Evolutionary conservation across 2,888 invertebrate species (phyloP).

Genomic region (Drosophila stalkeri): DNA sequence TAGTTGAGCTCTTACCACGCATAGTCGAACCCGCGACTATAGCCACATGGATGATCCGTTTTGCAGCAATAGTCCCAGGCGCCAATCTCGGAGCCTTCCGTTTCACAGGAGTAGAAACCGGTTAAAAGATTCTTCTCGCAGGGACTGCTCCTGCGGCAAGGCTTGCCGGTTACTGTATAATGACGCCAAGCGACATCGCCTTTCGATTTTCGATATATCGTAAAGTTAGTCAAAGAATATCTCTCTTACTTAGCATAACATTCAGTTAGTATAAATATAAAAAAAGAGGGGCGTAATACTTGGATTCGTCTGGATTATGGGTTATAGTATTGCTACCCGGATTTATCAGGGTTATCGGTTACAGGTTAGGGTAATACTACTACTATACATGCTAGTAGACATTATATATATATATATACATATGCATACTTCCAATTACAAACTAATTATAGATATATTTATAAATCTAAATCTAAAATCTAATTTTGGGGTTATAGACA

Average conservation of each 20-base stretch:
- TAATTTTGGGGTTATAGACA: slow-evolving; percentile 33
- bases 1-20: slow-evolving; percentile 88
- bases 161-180: slow-evolving; percentile 93
- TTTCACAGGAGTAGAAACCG: slow-evolving; percentile 94
- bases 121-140: slow-evolving; percentile 91
- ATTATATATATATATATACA: slow-evolving; percentile 30
- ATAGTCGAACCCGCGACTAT: slow-evolving; percentile 92
- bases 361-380: slow-evolving; percentile 23
- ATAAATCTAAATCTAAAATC: slow-evolving; percentile 22
- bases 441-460: slow-evolving; percentile 36
- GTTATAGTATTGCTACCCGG: slow-evolving; percentile 30
- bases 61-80: slow-evolving; percentile 95
- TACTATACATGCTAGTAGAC: slow-evolving; percentile 64
- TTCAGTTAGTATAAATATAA: slow-evolving; percentile 36
- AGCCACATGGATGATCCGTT: slow-evolving; percentile 93
- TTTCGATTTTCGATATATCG: slow-evolving; percentile 79
- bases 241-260: slow-evolving; percentile 27
- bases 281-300: background rate
- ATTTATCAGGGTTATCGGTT: slow-evolving; percentile 48
- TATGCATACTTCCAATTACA: slow-evolving; percentile 53
- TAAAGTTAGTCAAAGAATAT: slow-evolving; percentile 44
- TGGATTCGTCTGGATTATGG: slow-evolving; percentile 58
- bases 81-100: slow-evolving; percentile 89
- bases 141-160: slow-evolving; percentile 89
- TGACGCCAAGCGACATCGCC: slow-evolving; percentile 88